Evolutionary conservation across 2,797 vertebrate genomes (phyloP).

Genomic region (Myotis vivesi): DNA sequence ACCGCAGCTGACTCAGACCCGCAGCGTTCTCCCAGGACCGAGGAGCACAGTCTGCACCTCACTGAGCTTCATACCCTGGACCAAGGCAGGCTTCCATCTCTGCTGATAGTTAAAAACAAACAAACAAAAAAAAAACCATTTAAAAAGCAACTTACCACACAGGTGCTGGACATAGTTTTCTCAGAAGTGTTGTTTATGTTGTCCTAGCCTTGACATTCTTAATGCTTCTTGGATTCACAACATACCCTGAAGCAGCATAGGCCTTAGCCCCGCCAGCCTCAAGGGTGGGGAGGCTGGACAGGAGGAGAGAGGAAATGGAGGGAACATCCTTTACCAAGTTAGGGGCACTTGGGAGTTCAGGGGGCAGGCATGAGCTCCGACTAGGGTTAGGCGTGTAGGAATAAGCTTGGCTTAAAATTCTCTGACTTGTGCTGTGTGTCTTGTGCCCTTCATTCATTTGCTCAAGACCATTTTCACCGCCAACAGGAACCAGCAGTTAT

Average conservation of each 20-base stretch:
- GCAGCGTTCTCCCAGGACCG: neutral
- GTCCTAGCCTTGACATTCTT: neutral
- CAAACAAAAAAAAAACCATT: neutral
- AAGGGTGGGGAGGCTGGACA: neutral
- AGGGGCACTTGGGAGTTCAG: neutral
- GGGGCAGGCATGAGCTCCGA: neutral
- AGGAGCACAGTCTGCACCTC: neutral
- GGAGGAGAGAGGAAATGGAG: neutral
- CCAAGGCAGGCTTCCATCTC: constrained; percentile 8
- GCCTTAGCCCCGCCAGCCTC: neutral
- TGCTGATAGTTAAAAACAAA: neutral
- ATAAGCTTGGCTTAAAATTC: neutral
- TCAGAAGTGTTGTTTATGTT: neutral
- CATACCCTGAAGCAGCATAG: neutral
- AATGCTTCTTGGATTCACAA: neutral
- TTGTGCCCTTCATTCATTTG: constrained; percentile 16
- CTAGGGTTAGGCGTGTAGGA: neutral
- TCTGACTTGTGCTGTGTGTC: neutral
- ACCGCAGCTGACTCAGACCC: neutral
- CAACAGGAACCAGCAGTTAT: constrained; percentile 64
- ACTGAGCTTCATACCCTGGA: neutral
- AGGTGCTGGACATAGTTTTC: neutral
- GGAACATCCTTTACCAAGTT: neutral
- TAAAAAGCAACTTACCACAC: neutral
- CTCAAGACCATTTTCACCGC: constrained; percentile 11